Evolutionary conservation across 2,888 invertebrate genomes (phyloP), one percentile per base, ranked within the genome.

Genomic region (Drosophila monieri): DNA sequence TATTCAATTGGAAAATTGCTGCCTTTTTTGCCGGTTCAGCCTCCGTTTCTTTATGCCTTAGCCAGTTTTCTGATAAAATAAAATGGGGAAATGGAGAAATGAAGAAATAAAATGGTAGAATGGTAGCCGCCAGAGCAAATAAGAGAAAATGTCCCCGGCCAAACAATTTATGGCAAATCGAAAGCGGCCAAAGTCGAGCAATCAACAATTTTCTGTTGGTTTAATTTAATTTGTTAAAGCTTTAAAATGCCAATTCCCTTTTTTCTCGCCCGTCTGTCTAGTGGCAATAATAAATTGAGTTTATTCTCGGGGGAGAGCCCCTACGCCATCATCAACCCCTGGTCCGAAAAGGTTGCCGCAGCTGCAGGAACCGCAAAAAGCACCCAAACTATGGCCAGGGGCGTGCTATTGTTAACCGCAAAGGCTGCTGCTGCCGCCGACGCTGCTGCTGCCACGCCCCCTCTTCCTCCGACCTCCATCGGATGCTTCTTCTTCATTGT

Each of bases 1-100:
- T 88, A 88, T 88, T 88, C 89, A 89, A 85, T 88, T 86, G 89
- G 88, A 88, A 88, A 89, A 89, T 85, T 86, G 85, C 74, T 66
- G 74, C 70, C 73, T 75, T 83, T 74, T 69, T 57, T 51, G 41
- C 39, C 18, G 25, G 30, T 49, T 41, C 27, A 47, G 57, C 32
- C 44, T 39, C 52, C 23, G 64, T 52, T 23, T 39, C 61, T 44
- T 9, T 9, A 49, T 32, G 49, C 12, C 9, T 9, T 53, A 18
- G 49, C 21, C 49, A 10, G 49, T 25, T 53, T 55, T 53, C 61
- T 54, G 70, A 76, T 74, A 75, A 70, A 62, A 74, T 61, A 52
- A 74, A 64, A 65, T 41, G 53, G 44, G 47, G 18, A 56, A 57
- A 32, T 25, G 21, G 51, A 52, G 18, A 21, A 55, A 68, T 44